Percentiles rank a stretch among this genome's conserved stretches.
These are phyloP conservation scores for Psix sp. DNA, from an alignment of 1,140 invertebrate genomes.

Conservation along the genomic window DNA sequence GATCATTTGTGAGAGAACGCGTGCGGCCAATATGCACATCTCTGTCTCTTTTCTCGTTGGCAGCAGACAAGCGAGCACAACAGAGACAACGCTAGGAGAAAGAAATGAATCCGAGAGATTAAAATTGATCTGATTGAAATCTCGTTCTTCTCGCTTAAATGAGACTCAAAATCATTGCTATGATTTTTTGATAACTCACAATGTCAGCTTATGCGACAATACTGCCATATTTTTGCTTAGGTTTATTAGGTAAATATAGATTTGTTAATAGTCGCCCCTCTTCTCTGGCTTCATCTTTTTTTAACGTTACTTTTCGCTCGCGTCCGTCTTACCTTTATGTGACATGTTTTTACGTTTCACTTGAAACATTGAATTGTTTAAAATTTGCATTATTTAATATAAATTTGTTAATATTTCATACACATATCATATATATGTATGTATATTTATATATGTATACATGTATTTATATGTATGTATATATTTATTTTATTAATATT, in stretches of 20 bases:
- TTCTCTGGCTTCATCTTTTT: not conserved
- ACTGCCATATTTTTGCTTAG: constrained; percentile 69
- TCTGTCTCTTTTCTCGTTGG: constrained; percentile 6
- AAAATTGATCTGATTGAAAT: constrained; percentile 19
- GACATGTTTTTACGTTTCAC: too few relatives aligned
- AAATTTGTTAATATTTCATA: too few relatives aligned
- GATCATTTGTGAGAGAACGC: constrained; percentile 17
- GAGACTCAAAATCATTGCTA: constrained; percentile 71
- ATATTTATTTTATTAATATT: too few relatives aligned
- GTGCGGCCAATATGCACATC: constrained; percentile 24
- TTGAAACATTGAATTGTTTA: too few relatives aligned
- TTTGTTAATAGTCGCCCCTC: constrained; percentile 8
- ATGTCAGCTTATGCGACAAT: constrained; percentile 69
- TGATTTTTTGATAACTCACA: constrained; percentile 70
- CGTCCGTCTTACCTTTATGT: not conserved
- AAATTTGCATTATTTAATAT: too few relatives aligned
- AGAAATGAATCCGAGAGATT: constrained; percentile 57
- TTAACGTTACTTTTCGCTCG: not conserved
- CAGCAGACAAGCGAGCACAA: constrained; percentile 4
- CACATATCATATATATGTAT: too few relatives aligned
- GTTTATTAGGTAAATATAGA: constrained; percentile 70
- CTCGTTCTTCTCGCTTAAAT: constrained; percentile 56
- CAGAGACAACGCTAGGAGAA: constrained; percentile 46
- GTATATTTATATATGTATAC: too few relatives aligned
- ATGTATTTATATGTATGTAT: too few relatives aligned